These are phyloP conservation scores for Cuculus canorus DNA, from an alignment of 2,797 vertebrate genomes.

Conservation along the genomic window DNA sequence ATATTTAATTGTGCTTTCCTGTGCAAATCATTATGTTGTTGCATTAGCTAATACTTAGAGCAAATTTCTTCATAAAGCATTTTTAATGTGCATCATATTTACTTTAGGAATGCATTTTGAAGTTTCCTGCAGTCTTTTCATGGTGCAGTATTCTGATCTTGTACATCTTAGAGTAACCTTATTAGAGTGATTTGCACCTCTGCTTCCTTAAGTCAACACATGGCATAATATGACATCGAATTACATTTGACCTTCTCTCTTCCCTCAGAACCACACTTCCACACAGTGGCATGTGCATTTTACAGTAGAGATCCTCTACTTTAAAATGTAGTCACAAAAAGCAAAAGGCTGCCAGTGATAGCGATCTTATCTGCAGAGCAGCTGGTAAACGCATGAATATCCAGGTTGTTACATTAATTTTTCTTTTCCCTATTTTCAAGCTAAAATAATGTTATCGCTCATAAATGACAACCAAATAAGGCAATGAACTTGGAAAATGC, in stretches of 20 bases:
- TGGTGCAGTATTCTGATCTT: background rate
- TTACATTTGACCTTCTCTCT: conserved; percentile 8
- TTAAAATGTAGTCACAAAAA: background rate
- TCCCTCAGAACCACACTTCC: background rate
- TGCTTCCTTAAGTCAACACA: conserved; percentile 1
- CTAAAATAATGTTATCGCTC: conserved; percentile 27
- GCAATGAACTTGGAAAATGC: background rate
- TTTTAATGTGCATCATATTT: background rate
- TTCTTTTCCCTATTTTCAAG: conserved; percentile 23
- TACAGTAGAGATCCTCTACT: background rate
- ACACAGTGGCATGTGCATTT: background rate
- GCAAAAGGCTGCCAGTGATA: background rate
- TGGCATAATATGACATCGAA: background rate
- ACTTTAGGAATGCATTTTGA: background rate
- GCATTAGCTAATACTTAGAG: background rate
- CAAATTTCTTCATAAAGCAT: background rate
- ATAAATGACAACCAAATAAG: conserved; percentile 15
- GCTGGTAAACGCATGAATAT: background rate
- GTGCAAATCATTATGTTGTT: background rate
- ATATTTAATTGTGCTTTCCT: background rate
- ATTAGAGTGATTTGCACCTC: background rate
- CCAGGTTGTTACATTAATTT: background rate
- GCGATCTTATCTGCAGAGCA: background rate
- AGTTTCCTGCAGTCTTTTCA: background rate
- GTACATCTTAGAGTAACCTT: background rate